These are phyloP conservation scores for Lordiphosa mommai DNA, from an alignment of 1,140 invertebrate species.

Conservation along the genomic window DNA sequence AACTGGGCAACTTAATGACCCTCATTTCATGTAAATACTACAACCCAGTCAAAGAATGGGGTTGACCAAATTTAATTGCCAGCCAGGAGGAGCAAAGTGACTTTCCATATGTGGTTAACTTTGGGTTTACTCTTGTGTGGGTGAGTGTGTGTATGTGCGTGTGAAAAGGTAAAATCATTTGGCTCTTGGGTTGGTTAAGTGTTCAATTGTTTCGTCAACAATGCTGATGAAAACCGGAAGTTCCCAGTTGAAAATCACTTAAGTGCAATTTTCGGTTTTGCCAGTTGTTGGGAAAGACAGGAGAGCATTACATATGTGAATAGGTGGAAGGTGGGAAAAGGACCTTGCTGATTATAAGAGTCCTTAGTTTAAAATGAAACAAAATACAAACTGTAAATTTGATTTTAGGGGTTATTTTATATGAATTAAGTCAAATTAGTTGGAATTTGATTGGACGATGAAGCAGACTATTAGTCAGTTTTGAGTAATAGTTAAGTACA, in stretches of 20 bases:
- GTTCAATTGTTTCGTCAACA: slow-evolving; percentile 66
- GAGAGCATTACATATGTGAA: not conserved
- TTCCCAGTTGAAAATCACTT: slow-evolving; percentile 60
- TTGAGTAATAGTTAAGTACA: too few species aligned
- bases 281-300: not conserved
- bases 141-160: slow-evolving; percentile 15
- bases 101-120: slow-evolving; percentile 47
- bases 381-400: not conserved
- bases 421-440: not conserved
- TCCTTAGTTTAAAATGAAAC: not conserved
- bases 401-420: not conserved
- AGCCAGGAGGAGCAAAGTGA: slow-evolving; percentile 13
- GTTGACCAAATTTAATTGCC: slow-evolving; percentile 64
- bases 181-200: slow-evolving; percentile 61
- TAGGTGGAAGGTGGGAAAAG: not conserved
- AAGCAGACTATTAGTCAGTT: too few species aligned
- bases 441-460: too few species aligned
- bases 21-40: slow-evolving; percentile 56
- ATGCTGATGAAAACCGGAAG: slow-evolving; percentile 54
- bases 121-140: slow-evolving; percentile 12
- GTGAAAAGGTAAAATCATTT: slow-evolving; percentile 64
- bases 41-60: not conserved
- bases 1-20: slow-evolving; percentile 70
- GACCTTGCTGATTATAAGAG: not conserved
- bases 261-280: slow-evolving; percentile 55